A percentile compares a stretch with the other conserved stretches of the same genome.
Conservation (phyloP, 2,797 vertebrate species). For the Atherinosoma microstoma region DNA sequence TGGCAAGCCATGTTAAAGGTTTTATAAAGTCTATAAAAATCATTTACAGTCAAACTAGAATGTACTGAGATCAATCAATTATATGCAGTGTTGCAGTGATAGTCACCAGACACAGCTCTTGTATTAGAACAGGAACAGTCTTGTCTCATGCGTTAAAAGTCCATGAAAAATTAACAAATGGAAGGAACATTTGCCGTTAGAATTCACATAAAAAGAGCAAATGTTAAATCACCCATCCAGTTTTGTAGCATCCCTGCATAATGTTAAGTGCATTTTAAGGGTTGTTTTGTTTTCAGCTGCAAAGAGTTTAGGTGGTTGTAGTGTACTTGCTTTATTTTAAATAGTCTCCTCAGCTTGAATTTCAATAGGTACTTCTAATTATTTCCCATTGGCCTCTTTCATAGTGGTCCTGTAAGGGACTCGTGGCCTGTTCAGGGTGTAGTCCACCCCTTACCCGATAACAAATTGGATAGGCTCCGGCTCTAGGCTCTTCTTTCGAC, state of each 20-base stretch:
- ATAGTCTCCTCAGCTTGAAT: too few species aligned
- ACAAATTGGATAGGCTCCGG: background rate
- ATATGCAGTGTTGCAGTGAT: background rate
- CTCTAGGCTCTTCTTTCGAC: background rate
- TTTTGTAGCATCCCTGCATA: background rate
- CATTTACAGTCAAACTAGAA: background rate
- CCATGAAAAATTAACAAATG: slow-evolving; percentile 32
- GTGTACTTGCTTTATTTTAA: too few species aligned
- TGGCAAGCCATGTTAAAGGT: background rate
- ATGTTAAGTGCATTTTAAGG: background rate
- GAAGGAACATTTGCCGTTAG: background rate
- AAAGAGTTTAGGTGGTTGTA: too few species aligned
- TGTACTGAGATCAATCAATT: background rate
- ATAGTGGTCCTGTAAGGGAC: background rate
- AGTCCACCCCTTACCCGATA: too few species aligned
- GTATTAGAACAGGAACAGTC: background rate
- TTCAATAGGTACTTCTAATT: background rate
- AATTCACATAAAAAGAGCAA: background rate
- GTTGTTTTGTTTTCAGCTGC: background rate
- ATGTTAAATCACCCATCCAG: background rate
- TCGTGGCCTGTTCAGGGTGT: too few species aligned
- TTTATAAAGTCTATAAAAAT: background rate
- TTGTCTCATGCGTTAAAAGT: background rate
- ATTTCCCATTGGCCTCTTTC: background rate
- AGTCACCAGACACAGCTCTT: background rate